Percentiles rank a stretch among this genome's conserved stretches.
Conservation (phyloP, 30 jellyfish, hydroid and myxozoan species). For the Aurelia sp. region DNA sequence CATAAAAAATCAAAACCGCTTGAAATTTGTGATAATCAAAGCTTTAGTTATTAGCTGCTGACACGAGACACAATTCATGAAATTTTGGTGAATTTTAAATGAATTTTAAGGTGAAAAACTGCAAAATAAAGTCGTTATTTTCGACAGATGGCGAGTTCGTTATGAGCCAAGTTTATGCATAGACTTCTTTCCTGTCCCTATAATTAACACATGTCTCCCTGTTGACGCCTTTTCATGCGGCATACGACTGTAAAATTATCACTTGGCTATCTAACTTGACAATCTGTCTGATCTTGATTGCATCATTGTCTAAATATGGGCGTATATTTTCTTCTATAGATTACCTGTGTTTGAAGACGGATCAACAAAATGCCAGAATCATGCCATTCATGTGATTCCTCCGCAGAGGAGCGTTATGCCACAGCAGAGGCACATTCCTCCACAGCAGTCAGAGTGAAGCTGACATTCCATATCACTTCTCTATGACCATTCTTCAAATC, state of each 20-base stretch:
- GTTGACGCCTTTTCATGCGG: slow-evolving; percentile 59
- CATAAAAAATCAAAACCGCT: not conserved
- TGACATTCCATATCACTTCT: too few relatives aligned
- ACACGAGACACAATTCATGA: too few relatives aligned
- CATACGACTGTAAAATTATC: slow-evolving; percentile 48
- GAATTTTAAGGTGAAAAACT: not conserved
- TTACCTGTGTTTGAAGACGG: slow-evolving; percentile 35
- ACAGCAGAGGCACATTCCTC: too few relatives aligned
- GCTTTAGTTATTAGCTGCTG: not conserved
- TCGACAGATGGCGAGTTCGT: slow-evolving; percentile 62
- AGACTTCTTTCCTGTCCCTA: slow-evolving; percentile 23
- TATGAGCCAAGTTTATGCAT: slow-evolving; percentile 1
- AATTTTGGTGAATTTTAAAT: not conserved
- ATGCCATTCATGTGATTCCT: too few relatives aligned
- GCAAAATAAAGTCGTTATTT: not conserved
- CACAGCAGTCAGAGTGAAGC: too few relatives aligned
- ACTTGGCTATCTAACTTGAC: slow-evolving; percentile 37
- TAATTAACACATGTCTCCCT: slow-evolving; percentile 54
- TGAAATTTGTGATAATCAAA: not conserved
- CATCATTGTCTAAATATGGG: slow-evolving; percentile 50
- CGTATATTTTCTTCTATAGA: slow-evolving; percentile 11
- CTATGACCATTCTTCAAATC: too few relatives aligned
- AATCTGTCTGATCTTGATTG: slow-evolving; percentile 48
- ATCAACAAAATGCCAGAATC: slow-evolving; percentile 11
- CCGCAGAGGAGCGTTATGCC: too few relatives aligned